Evolutionary conservation across 2,888 invertebrate species (phyloP), one percentile per base, ranked within the genome.

Genomic region (Trichopria drosophilae): DNA sequence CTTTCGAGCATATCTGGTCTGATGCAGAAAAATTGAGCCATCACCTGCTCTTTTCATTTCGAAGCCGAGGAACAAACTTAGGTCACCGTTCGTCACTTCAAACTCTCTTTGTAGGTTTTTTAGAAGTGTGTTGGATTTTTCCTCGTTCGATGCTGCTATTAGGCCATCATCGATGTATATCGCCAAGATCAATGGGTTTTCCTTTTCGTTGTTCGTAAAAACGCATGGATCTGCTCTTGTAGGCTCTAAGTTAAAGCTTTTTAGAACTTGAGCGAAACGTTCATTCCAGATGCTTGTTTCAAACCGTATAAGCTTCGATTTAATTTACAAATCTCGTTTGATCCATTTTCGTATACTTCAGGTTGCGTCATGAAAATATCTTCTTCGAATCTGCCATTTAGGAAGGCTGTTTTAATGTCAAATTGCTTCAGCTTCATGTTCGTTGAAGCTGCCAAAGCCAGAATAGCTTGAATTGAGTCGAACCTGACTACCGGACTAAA

Each of bases 241-340:
- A 12, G 58, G 52, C 24, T 59, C 51, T 18, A 69, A 58, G 13
- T 61, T 55, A 23, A 58, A 55, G 19, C 56, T 63, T 3, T 51
- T 36, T 5, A 68, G 32, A 45, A 65, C 66, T n/a, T 53, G 35
- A n/a, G 50, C 55, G 43, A 73, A 64, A 9, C 57, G 47, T 18
- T 59, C 47, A 51, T 72, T 66, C 70, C 72, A 74, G 31, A 63
- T 10, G 68, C 61, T 54, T 74, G 71, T 44, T 71, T 72, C 1
- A 74, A 57, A 10, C 72, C 72, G 58, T 75, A 73, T 18, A 75
- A 31, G 42, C 67, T 65, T 48, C 59, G 61, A n/a, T 59, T 59
- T 6, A 75, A 52, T 32, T 60, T 58, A 49, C 71, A 74, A 4
- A 71, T 68, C 15, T 45, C 26, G 4, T 39, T 42, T 3, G 61